Base-by-base conservation (phyloP, 35 echinoderm and acorn worm genomes). In the Apostichopus parvimensis region DNA sequence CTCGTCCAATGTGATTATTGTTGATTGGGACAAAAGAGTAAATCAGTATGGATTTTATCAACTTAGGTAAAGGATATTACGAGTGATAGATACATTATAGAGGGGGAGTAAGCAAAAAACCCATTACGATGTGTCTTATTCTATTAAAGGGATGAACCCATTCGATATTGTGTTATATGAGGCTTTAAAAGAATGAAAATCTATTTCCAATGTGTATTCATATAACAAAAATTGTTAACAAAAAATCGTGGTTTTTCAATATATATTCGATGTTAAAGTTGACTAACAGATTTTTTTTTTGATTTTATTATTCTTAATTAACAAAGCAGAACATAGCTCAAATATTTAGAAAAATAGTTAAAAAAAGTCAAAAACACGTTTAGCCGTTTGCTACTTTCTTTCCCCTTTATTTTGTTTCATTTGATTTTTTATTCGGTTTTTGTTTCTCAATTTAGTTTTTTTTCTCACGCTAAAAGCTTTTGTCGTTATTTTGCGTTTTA, bases 11-110 rank as follows among this genome's bases (percentile, higher is more conserved):
- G 58, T 52, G 81, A 84, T 57, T 84, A 84, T 84, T 84, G 81
- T 84, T 84, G 54, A 84, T 84, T 84, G 18, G 54, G 56, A 84
- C 81, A 84, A 84, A 22, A 84, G 81, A 59, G 56, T 22, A 84
- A 84, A 59, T 59, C 55, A n/a, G 81, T 58, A 60, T 58, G 57
- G 81, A 84, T 57, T 84, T 18, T 84, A 84, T 59, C 81, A 84
- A 84, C 81, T 60, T 84, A 84, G 55, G 17, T 84, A 56, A 9
- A 56, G 78, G 54, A 59, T 84, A 53, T 59, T 84, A 45, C 34
- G 34, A 45, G 34, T 45, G 34, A 45, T 45, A 45, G 81, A 59
- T 10, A 59, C 21, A 58, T 54, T 54, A 84, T 56, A 8, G 18
- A 25, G 34, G 34, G 34, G 34, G 34, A 45, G 34, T 4, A 3